Conservation (phyloP, 2,888 invertebrate genomes). For the Nasonovia ribisnigri region DNA sequence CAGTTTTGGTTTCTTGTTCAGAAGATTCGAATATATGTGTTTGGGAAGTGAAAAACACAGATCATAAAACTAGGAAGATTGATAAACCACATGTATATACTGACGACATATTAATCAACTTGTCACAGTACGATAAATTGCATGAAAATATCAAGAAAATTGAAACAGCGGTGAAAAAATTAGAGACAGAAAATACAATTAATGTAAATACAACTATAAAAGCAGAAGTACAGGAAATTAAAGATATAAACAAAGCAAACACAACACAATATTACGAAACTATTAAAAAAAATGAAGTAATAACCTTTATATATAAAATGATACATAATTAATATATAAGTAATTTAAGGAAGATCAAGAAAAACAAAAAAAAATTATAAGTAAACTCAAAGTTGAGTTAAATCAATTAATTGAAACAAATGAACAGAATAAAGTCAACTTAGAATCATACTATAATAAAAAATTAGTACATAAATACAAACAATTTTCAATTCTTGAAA, state of each 20-base stretch:
- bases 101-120: constrained; percentile 66
- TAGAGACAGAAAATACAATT: neutral
- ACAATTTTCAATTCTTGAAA: neutral
- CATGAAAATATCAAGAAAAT: neutral
- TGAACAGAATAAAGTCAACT: neutral
- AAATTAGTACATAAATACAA: neutral
- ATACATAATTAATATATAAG: neutral
- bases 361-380: neutral
- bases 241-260: neutral
- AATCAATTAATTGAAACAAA: neutral
- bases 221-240: neutral
- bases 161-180: neutral
- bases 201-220: neutral
- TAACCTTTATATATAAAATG: neutral
- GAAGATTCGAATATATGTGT: constrained; percentile 84
- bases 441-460: neutral
- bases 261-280: neutral
- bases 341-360: neutral
- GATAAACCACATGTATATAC: neutral
- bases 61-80: neutral
- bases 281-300: neutral
- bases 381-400: neutral
- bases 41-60: constrained; percentile 75
- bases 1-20: constrained; percentile 39
- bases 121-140: neutral